These are phyloP conservation scores for Drosophila malerkotliana DNA, from an alignment of 1,140 invertebrate species.

Conservation along the genomic window DNA sequence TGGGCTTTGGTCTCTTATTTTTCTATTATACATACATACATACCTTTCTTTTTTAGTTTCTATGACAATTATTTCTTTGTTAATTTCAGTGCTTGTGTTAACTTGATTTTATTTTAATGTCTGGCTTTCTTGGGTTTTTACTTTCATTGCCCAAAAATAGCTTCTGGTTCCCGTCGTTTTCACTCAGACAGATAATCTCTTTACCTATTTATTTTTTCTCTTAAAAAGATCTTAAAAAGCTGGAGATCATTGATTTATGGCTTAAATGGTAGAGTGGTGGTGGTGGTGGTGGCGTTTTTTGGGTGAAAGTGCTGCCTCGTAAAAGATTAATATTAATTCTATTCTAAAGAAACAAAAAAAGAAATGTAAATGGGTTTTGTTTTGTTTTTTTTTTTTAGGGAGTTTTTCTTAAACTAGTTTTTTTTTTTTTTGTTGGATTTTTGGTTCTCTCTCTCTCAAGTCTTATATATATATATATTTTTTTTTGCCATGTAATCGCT, in stretches of 20 bases:
- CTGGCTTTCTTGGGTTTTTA: constrained; percentile 74
- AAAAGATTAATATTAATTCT: not conserved
- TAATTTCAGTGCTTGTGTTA: constrained; percentile 54
- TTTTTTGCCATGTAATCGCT: constrained; percentile 58
- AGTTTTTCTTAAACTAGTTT: constrained; percentile 6
- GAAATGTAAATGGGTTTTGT: constrained; percentile 4
- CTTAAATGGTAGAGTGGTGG: not conserved
- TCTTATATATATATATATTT: too few relatives aligned
- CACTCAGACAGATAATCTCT: constrained; percentile 44
- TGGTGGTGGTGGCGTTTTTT: too few relatives aligned
- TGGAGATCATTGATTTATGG: constrained; percentile 24
- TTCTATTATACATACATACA: constrained; percentile 42
- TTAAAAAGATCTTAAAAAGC: not conserved
- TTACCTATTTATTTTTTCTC: not conserved
- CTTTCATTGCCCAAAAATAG: constrained; percentile 68
- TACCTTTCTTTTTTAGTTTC: constrained; percentile 32
- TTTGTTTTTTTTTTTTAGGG: constrained; percentile 9
- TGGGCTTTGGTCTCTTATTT: constrained; percentile 9
- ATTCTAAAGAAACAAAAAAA: not conserved
- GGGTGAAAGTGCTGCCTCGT: constrained; percentile 60
- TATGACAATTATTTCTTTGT: constrained; percentile 50
- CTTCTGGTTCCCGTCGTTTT: constrained; percentile 53
- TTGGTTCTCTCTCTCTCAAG: too few relatives aligned
- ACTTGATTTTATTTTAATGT: constrained; percentile 78
- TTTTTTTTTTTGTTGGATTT: constrained; percentile 16